phyloP scores from a whole-genome alignment of 2,113 vertebrate genomes.

The Brachyhypopomus gauderio region DNA sequence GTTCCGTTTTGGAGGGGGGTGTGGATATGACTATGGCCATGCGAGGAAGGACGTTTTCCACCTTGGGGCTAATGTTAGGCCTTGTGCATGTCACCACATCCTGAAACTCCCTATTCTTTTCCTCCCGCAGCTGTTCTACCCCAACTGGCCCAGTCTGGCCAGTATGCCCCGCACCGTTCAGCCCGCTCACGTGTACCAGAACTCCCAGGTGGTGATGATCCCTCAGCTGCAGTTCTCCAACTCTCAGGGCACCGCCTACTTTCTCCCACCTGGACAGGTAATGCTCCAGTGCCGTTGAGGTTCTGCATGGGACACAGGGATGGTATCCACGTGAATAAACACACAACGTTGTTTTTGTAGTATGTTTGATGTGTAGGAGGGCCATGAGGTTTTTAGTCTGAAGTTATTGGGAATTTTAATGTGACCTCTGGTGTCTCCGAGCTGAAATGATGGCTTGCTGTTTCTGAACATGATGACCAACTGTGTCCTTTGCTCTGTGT shows the following conservation, averaged over 20 bases:
- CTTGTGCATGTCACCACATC: neutral
- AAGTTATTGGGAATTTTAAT: neutral
- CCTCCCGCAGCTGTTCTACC: conserved; percentile 85
- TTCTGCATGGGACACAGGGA: neutral
- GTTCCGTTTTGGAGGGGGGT: no score
- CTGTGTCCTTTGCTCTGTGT: no score
- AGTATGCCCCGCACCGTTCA: conserved; percentile 85
- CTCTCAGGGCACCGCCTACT: conserved; percentile 87
- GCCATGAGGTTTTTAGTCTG: no score
- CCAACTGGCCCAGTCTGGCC: conserved; percentile 86
- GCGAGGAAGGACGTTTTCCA: no score
- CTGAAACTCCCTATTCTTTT: neutral
- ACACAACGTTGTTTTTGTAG: neutral
- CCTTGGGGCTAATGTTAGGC: neutral
- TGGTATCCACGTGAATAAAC: neutral
- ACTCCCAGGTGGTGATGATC: conserved; percentile 98
- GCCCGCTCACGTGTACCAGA: conserved; percentile 89
- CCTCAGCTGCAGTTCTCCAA: conserved; percentile 87
- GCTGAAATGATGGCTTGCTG: neutral
- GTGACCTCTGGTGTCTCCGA: neutral
- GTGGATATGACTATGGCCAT: neutral
- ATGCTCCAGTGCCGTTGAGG: neutral
- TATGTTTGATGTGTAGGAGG: no score
- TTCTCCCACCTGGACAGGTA: conserved; percentile 87
- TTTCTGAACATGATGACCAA: neutral